Base-by-base conservation (phyloP, 2,113 vertebrate species). In the Oenanthe oenanthe region DNA sequence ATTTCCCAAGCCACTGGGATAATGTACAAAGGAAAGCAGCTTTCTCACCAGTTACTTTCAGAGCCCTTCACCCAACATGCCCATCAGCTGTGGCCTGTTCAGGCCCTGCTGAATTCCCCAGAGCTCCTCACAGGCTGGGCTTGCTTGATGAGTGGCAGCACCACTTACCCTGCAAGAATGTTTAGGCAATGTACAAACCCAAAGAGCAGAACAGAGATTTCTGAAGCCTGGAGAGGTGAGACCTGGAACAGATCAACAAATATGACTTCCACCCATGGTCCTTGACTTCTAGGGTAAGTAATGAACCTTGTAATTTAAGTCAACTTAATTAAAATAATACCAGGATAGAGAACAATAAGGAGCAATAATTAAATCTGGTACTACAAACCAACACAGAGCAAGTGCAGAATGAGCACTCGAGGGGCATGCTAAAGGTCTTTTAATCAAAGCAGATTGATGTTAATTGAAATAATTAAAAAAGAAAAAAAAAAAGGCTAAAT, bases 81-180 rank as follows among this genome's bases (percentile, higher is more conserved):
- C 48, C 26, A 26, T 53, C 31, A 34, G 17, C 28, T 50, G 15
- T 54, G 34, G 20, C 18, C 19, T 19, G 4, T 21, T 83, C 40
- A 80, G 48, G 28, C 8, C 17, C 28, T 65, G 9, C 14, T 85
- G 84, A 74, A 77, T 28, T 25, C 2, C 17, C 25, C 17, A 1
- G 5, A 57, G 9, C 14, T 70, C 12, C 11, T 66, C 56, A 12
- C 0, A 2, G 36, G 17, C 24, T 53, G 56, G 31, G 29, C 26
- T 51, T 0, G 0, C 53, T 26, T 0, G 1, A 13, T 11, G 13
- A 7, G 0, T 0, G 7, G 47, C 4, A 5, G 34, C 26, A 18
- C 12, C 2, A 0, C 36, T 42, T n/a, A 21, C 8, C 34, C 26
- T 12, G 24, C 71, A 56, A 57, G n/a, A 21, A 19, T 1, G 0